A percentile compares a stretch with the other conserved stretches of the same genome.
Evolutionary conservation across 2,888 invertebrate genomes (phyloP).

Genomic region (Brenthis hecate): DNA sequence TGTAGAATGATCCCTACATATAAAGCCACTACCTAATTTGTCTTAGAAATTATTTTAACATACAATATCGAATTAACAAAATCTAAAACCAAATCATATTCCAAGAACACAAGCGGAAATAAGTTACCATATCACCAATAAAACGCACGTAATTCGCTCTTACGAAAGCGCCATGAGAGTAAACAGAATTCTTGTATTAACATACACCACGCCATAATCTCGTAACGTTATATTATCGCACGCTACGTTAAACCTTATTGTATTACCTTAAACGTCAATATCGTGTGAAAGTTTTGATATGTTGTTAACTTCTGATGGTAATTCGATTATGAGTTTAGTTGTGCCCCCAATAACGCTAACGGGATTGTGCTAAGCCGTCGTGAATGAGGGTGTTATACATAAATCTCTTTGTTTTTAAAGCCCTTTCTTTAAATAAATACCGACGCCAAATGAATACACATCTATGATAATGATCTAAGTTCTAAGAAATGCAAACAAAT

Average conservation of each 20-base stretch:
- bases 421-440: constrained; percentile 18
- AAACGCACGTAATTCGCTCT: constrained; percentile 46
- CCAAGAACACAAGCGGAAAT: constrained; percentile 26
- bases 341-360: constrained; percentile 67
- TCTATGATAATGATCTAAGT: not conserved
- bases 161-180: constrained; percentile 49
- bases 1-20: too few species aligned
- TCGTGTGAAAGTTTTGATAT: constrained; percentile 39
- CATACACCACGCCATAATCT: constrained; percentile 25
- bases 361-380: constrained; percentile 52
- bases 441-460: not conserved
- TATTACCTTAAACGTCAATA: constrained; percentile 30
- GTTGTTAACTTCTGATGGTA: constrained; percentile 52
- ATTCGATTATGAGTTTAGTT: constrained; percentile 69
- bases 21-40: not conserved
- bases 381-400: constrained; percentile 38
- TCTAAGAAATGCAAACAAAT: not conserved
- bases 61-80: not conserved
- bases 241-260: constrained; percentile 33
- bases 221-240: constrained; percentile 5
- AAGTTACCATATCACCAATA: constrained; percentile 30
- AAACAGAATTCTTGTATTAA: constrained; percentile 45
- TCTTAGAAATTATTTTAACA: not conserved
- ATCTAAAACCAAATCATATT: not conserved
- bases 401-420: constrained; percentile 34